These are phyloP conservation scores for Uloborus plumipes DNA, from an alignment of 2,888 invertebrate genomes.

Conservation along the genomic window DNA sequence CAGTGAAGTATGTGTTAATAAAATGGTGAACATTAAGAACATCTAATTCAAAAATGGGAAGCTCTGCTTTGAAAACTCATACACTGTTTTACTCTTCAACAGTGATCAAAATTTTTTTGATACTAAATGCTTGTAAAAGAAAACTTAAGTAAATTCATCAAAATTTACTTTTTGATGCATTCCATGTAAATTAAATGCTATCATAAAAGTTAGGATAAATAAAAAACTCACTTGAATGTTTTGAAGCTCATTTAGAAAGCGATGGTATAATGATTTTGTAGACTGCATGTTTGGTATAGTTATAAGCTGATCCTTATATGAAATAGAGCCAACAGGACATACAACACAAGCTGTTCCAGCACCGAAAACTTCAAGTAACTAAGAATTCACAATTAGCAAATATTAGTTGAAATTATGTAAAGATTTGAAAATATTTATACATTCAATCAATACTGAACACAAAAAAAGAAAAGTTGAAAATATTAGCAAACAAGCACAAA, in stretches of 20 bases:
- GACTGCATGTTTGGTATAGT: constrained; percentile 76
- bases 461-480: constrained; percentile 65
- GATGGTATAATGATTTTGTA: constrained; percentile 80
- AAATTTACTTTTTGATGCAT: too few relatives aligned
- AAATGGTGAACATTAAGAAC: too few relatives aligned
- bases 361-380: constrained; percentile 96
- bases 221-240: constrained; percentile 80
- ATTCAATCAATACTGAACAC: constrained; percentile 2
- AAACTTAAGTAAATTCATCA: too few relatives aligned
- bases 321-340: constrained; percentile 89
- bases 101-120: too few relatives aligned
- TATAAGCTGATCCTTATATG: constrained; percentile 77
- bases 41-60: too few relatives aligned
- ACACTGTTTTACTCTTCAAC: too few relatives aligned
- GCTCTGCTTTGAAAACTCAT: too few relatives aligned
- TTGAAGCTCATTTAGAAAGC: constrained; percentile 81
- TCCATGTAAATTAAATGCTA: too few relatives aligned
- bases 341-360: constrained; percentile 98
- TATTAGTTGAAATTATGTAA: not conserved
- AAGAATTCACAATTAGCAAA: constrained; percentile 69
- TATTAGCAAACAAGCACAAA: constrained; percentile 67
- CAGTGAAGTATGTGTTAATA: too few relatives aligned
- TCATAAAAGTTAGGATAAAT: too few relatives aligned
- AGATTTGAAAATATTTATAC: constrained; percentile 12
- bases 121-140: too few relatives aligned